Conservation (phyloP, 2,888 invertebrate genomes). For the Acholoe squamosa region DNA sequence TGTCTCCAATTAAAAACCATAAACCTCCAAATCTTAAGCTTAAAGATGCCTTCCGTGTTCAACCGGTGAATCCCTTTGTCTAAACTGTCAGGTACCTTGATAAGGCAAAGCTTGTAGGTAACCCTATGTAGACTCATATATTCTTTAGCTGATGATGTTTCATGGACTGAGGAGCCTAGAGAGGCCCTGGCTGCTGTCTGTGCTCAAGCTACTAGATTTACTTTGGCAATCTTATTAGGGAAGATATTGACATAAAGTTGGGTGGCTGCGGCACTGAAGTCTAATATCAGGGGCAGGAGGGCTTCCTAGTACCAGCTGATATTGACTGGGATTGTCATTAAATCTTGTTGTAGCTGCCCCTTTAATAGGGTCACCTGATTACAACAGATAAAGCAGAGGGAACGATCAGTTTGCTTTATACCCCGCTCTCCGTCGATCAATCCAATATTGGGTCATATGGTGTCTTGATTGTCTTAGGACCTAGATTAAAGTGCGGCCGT, state of each 20-base stretch:
- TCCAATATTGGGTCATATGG: too few relatives aligned
- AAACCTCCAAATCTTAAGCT: too few relatives aligned
- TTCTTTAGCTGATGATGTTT: background rate
- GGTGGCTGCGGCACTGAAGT: background rate
- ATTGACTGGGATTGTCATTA: slow-evolving; percentile 17
- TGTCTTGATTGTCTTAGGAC: too few relatives aligned
- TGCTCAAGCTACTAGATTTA: background rate
- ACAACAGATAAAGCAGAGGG: background rate
- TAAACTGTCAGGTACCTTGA: too few relatives aligned
- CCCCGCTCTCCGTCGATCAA: too few relatives aligned
- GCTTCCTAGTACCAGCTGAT: background rate
- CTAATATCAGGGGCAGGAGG: background rate
- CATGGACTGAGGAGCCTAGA: background rate
- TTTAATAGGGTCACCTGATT: background rate
- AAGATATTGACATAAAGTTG: slow-evolving; percentile 31
- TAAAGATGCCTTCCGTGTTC: too few relatives aligned
- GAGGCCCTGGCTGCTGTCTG: background rate
- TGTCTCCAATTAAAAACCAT: too few relatives aligned
- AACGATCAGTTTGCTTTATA: too few relatives aligned
- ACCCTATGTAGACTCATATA: background rate
- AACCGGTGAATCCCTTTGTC: too few relatives aligned
- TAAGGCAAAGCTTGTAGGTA: too few relatives aligned
- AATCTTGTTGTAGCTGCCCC: background rate
- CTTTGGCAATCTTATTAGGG: slow-evolving; percentile 2
- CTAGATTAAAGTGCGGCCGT: too few relatives aligned